A percentile compares a stretch with the other conserved stretches of the same genome.
phyloP scores from a whole-genome alignment of 2,113 vertebrate species.

The Peromyscus polionotus region DNA sequence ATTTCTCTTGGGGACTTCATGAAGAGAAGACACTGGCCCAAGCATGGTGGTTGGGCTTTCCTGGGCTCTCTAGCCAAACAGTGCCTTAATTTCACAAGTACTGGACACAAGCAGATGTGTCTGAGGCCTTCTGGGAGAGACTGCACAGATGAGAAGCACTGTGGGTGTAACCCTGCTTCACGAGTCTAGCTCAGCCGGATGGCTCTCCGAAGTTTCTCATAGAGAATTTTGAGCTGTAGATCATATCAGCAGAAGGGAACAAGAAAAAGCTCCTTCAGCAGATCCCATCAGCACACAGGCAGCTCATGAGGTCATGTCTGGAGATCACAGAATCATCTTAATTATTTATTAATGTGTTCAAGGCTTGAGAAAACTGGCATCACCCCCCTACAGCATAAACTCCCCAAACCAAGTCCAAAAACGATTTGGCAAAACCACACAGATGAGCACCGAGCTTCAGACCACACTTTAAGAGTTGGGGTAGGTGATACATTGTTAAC shows the following conservation, averaged over 20 bases:
- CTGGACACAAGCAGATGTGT: background rate
- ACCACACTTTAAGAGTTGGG: background rate
- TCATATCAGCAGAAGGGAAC: conserved; percentile 11
- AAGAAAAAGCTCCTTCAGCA: conserved; percentile 59
- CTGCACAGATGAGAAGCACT: background rate
- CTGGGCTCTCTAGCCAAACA: background rate
- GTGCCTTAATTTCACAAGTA: background rate
- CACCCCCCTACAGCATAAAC: conserved; percentile 22
- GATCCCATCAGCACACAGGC: conserved; percentile 65
- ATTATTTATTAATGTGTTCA: conserved; percentile 69
- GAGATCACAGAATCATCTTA: conserved; percentile 74
- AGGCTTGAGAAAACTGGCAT: conserved; percentile 45
- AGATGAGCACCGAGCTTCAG: background rate
- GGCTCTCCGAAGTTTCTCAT: background rate
- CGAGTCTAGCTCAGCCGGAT: background rate
- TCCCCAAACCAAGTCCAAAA: conserved; percentile 15
- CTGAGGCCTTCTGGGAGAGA: background rate
- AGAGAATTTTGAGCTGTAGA: background rate
- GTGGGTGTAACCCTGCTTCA: background rate
- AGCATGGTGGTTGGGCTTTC: background rate
- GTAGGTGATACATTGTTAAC: background rate
- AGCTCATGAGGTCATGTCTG: conserved; percentile 75
- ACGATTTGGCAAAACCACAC: background rate
- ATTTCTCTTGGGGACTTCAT: background rate
- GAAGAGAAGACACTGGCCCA: background rate